Evolutionary conservation across 1,140 invertebrate genomes (phyloP).

Genomic region (Hylaeus anthracinus): DNA sequence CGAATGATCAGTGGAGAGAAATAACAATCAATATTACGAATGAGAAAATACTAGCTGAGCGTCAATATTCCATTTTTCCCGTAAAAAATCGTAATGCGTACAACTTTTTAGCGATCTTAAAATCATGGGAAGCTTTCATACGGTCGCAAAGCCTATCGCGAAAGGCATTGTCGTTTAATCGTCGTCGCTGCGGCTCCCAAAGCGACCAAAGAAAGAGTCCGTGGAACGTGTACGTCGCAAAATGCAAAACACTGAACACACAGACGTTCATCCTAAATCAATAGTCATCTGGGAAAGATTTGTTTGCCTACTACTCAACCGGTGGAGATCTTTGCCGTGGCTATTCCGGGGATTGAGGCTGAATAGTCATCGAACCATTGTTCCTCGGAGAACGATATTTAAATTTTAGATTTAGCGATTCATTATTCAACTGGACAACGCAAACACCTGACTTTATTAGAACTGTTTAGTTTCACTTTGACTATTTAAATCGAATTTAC

Average conservation of each 20-base stretch:
- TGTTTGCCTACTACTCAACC: constrained; percentile 51
- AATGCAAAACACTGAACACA: constrained; percentile 57
- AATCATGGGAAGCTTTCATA: constrained; percentile 1
- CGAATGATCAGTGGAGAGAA: no score
- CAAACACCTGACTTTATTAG: no score
- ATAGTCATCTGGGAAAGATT: constrained; percentile 56
- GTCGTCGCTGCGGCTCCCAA: constrained; percentile 1
- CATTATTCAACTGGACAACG: no score
- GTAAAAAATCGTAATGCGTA: no score
- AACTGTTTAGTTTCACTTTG: no score
- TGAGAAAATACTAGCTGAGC: no score
- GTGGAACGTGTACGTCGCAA: constrained; percentile 18
- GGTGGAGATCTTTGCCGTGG: constrained; percentile 23
- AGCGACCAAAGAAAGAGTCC: background rate
- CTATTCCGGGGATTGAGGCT: constrained; percentile 16
- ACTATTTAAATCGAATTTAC: no score
- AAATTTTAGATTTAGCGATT: background rate
- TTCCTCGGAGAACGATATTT: background rate
- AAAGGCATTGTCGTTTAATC: constrained; percentile 16
- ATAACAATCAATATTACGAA: no score
- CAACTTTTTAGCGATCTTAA: background rate
- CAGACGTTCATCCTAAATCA: constrained; percentile 59
- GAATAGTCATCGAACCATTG: constrained; percentile 19
- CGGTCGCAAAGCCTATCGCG: no score
- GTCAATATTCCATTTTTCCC: no score